These are phyloP conservation scores for Ptychobarbus kaznakovi DNA, from an alignment of 2,797 vertebrate genomes.

Conservation along the genomic window DNA sequence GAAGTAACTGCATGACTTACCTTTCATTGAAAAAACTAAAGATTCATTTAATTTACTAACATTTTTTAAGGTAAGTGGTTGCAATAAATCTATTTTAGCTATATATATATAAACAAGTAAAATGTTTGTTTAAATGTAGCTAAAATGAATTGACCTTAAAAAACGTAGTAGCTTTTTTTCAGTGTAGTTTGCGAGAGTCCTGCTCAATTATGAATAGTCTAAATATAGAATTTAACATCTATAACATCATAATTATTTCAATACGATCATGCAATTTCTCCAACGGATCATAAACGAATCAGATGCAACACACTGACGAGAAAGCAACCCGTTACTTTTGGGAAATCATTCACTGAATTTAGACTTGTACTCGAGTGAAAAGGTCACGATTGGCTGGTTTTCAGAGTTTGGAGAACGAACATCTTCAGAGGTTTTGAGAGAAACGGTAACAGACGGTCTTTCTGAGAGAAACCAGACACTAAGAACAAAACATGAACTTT, in stretches of 20 bases:
- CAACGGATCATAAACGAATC: not conserved
- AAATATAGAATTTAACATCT: not conserved
- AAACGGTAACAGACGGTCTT: not conserved
- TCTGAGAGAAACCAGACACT: not conserved
- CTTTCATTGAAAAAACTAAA: too few species aligned
- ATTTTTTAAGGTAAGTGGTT: too few species aligned
- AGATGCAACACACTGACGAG: not conserved
- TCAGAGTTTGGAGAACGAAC: too few species aligned
- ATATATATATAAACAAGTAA: too few species aligned
- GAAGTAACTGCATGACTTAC: too few species aligned
- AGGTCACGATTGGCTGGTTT: not conserved
- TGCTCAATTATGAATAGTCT: not conserved
- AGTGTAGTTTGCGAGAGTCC: too few species aligned
- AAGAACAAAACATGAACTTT: not conserved
- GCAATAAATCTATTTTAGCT: too few species aligned
- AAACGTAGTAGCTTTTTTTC: too few species aligned
- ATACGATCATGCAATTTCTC: not conserved
- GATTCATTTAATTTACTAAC: too few species aligned
- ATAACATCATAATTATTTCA: not conserved
- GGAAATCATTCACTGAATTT: not conserved
- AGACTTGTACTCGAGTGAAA: not conserved
- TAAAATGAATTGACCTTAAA: too few species aligned
- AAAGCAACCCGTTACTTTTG: not conserved
- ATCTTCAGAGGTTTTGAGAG: not conserved
- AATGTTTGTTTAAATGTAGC: too few species aligned